A percentile compares a stretch with the other conserved stretches of the same genome.
phyloP scores from a whole-genome alignment of 2,113 vertebrate species.

The Nicator chloris region DNA sequence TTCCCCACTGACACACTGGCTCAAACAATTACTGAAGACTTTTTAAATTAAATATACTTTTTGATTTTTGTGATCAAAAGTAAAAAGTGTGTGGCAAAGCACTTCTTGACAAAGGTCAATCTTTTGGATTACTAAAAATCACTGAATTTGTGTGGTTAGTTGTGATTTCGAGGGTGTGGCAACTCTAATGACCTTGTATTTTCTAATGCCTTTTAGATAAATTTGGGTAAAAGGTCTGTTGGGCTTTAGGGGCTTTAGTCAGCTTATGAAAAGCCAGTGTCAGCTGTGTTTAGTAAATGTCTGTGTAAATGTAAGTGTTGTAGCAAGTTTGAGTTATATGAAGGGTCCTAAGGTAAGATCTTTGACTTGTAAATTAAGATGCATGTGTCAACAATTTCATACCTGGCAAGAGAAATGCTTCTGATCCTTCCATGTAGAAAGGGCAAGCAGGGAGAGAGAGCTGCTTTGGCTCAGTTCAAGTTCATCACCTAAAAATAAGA shows the following conservation, averaged over 20 bases:
- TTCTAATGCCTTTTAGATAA: background rate
- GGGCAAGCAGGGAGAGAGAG: background rate
- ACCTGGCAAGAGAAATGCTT: background rate
- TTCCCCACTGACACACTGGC: background rate
- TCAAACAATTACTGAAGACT: background rate
- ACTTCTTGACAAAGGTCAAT: rapidly evolving
- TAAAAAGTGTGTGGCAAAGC: background rate
- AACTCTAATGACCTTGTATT: background rate
- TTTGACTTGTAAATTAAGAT: background rate
- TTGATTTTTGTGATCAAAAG: background rate
- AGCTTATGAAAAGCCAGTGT: background rate
- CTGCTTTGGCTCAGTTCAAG: background rate
- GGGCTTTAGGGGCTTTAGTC: background rate
- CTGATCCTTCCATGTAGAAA: background rate
- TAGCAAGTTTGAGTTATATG: background rate
- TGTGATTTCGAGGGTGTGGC: background rate
- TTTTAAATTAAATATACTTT: background rate
- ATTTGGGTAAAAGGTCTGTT: background rate
- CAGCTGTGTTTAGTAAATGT: background rate
- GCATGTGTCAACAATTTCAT: background rate
- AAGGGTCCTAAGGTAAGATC: background rate
- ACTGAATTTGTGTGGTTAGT: background rate
- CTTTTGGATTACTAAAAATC: background rate
- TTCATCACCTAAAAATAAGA: background rate
- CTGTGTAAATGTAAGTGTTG: background rate